Conservation (phyloP, 2,113 vertebrate species). For the Calypte anna region DNA sequence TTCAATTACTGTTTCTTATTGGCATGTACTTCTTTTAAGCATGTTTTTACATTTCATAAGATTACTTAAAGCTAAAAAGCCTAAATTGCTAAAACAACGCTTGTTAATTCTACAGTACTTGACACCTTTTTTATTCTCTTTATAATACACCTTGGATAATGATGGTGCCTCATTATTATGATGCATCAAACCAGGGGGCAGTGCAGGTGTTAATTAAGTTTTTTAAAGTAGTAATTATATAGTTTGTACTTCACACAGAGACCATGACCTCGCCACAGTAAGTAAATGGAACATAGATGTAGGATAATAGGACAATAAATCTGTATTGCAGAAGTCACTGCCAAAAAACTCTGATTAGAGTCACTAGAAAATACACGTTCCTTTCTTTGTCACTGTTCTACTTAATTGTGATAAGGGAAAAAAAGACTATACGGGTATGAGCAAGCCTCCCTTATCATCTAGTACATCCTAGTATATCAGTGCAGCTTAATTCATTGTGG, state of each 20-base stretch:
- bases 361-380: not conserved
- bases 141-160: not conserved
- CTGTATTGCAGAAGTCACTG: not conserved
- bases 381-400: not conserved
- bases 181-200: not conserved
- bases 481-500: not conserved
- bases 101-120: constrained; percentile 8
- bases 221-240: constrained; percentile 15
- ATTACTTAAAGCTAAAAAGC: not conserved
- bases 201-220: constrained; percentile 33
- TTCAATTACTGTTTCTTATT: not conserved
- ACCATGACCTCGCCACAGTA: not conserved
- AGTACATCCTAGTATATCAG: not conserved
- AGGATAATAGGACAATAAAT: not conserved
- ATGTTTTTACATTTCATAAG: not conserved
- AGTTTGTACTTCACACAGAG: not conserved
- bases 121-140: not conserved
- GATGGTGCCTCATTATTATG: not conserved
- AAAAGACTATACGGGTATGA: not conserved
- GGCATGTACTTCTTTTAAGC: not conserved
- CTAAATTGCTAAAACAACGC: not conserved
- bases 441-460: not conserved
- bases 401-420: not conserved
- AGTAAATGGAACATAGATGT: not conserved
- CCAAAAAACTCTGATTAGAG: not conserved